These are phyloP conservation scores for Cactoblastis cactorum DNA, from an alignment of 2,888 invertebrate species.

Conservation along the genomic window DNA sequence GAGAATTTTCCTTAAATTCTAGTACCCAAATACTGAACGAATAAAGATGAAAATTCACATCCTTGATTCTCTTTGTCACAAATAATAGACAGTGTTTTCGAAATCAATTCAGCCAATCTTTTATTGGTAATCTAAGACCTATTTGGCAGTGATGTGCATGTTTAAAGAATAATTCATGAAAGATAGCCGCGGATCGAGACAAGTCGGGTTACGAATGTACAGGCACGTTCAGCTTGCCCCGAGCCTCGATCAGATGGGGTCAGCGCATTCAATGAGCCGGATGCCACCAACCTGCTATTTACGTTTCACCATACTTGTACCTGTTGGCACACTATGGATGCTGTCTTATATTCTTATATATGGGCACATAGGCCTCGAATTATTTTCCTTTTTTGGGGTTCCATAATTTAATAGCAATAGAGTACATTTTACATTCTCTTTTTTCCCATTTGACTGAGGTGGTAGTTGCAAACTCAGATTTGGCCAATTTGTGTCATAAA, in stretches of 20 bases:
- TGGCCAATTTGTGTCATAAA: too few species aligned
- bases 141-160: conserved; percentile 13
- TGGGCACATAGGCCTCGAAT: background rate
- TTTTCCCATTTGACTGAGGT: too few species aligned
- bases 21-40: too few species aligned
- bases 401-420: too few species aligned
- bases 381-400: background rate
- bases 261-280: conserved; percentile 78
- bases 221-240: conserved; percentile 47
- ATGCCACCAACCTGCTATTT: conserved; percentile 75
- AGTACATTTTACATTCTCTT: too few species aligned
- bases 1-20: too few species aligned
- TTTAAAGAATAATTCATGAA: conserved; percentile 17
- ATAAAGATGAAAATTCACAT: too few species aligned
- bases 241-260: conserved; percentile 74
- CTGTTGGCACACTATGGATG: conserved; percentile 71
- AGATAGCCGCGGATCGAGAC: conserved; percentile 31
- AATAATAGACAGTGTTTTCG: too few species aligned
- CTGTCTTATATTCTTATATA: conserved; percentile 55
- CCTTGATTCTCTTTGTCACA: too few species aligned
- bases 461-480: too few species aligned
- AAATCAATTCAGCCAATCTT: background rate
- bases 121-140: conserved; percentile 14
- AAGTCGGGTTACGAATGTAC: conserved; percentile 47
- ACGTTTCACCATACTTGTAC: conserved; percentile 73